Percentiles rank a stretch among this genome's conserved stretches.
phyloP scores from a whole-genome alignment of 2,888 invertebrate species.

The Epinotia brunnichana region DNA sequence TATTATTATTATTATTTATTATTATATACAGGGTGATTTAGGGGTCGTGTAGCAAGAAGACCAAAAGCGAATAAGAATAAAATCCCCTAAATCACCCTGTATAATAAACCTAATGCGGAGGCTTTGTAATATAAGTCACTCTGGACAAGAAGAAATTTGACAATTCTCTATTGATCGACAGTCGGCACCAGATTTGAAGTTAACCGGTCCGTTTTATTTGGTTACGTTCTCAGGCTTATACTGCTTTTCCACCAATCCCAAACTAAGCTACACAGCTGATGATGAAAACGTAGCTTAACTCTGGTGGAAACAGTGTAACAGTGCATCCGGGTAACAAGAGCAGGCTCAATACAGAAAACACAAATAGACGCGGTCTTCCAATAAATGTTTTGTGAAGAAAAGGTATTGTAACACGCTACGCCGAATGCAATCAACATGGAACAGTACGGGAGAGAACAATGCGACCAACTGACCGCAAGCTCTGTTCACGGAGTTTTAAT shows the following conservation, averaged over 20 bases:
- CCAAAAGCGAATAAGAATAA: too few relatives aligned
- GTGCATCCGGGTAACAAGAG: not conserved
- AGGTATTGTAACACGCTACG: not conserved
- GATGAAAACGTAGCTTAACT: not conserved
- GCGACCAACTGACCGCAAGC: not conserved
- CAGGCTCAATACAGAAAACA: not conserved
- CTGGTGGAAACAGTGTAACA: not conserved
- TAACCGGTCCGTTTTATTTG: too few relatives aligned
- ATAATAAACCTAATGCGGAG: too few relatives aligned
- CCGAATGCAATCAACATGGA: conserved; percentile 16
- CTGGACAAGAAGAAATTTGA: too few relatives aligned
- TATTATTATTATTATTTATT: too few relatives aligned
- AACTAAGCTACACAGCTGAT: not conserved
- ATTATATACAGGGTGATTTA: too few relatives aligned
- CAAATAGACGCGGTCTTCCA: not conserved
- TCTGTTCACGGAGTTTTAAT: not conserved
- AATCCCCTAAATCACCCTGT: too few relatives aligned
- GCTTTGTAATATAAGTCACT: too few relatives aligned
- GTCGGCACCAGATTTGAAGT: too few relatives aligned
- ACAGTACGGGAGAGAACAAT: not conserved
- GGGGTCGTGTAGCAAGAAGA: too few relatives aligned
- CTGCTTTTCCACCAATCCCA: not conserved
- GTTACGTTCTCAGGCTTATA: too few relatives aligned
- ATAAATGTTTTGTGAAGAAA: conserved; percentile 1
- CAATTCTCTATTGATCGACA: too few relatives aligned